Conservation (phyloP, 2,113 vertebrate genomes). For the Poicephalus meyeri region DNA sequence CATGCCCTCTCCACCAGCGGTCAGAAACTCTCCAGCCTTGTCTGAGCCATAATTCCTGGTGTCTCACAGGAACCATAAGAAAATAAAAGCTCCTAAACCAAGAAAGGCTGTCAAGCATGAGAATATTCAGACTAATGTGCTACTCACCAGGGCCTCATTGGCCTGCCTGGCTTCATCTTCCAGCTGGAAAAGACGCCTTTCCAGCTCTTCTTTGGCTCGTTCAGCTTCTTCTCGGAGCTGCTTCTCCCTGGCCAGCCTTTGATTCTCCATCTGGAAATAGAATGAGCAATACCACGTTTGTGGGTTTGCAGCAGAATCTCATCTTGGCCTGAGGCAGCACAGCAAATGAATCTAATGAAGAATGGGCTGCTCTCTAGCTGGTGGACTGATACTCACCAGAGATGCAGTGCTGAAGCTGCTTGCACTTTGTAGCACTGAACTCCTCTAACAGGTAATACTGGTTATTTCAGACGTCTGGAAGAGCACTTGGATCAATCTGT, state of each 20-base stretch:
- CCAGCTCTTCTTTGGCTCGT: constrained; percentile 88
- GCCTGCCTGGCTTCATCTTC: constrained; percentile 90
- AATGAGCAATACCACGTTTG: background rate
- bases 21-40: background rate
- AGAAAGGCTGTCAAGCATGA: background rate
- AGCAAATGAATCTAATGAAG: background rate
- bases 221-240: constrained; percentile 91
- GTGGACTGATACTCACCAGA: background rate
- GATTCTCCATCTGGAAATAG: constrained; percentile 84
- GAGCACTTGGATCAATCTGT: background rate
- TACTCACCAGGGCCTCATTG: constrained; percentile 87
- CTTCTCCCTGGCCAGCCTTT: constrained; percentile 89
- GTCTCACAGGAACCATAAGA: background rate
- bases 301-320: background rate
- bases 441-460: background rate
- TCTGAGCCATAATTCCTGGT: background rate
- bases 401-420: background rate
- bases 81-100: background rate
- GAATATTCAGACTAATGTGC: background rate
- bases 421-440: background rate
- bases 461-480: background rate
- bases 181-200: constrained; percentile 87
- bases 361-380: background rate
- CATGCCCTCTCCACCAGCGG: background rate
- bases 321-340: background rate